These are phyloP conservation scores for Elmis aenea DNA, from an alignment of 2,888 invertebrate genomes.

Conservation along the genomic window DNA sequence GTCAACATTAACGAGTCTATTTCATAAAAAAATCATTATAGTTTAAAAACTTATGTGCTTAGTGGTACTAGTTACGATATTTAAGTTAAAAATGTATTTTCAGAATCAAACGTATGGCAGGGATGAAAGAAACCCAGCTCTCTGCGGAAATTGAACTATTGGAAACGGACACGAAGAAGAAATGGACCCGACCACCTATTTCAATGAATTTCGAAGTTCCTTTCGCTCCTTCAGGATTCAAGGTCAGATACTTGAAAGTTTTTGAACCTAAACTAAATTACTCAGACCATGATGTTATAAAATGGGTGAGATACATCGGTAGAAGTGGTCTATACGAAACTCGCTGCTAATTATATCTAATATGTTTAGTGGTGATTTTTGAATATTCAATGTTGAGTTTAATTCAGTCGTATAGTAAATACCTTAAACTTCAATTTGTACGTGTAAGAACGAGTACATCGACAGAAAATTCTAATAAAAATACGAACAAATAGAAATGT, in stretches of 20 bases:
- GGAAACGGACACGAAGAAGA: slow-evolving; percentile 98
- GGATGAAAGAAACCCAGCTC: slow-evolving; percentile 99
- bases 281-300: slow-evolving; percentile 99
- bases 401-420: too few relatives aligned
- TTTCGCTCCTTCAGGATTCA: slow-evolving; percentile 99
- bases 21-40: too few relatives aligned
- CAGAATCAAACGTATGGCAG: slow-evolving; percentile 88
- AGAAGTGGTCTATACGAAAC: slow-evolving; percentile 99
- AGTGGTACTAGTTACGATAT: too few relatives aligned
- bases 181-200: slow-evolving; percentile 99
- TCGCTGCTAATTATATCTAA: slow-evolving; percentile 93
- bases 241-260: slow-evolving; percentile 98
- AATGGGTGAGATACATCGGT: slow-evolving; percentile 99
- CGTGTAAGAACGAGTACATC: too few relatives aligned
- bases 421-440: too few relatives aligned
- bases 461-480: too few relatives aligned
- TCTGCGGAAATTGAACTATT: slow-evolving; percentile 98
- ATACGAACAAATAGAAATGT: too few relatives aligned
- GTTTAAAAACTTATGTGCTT: too few relatives aligned
- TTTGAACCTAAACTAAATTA: slow-evolving; percentile 99
- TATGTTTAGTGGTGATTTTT: background rate
- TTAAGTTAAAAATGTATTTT: too few relatives aligned
- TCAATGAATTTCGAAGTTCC: slow-evolving; percentile 99
- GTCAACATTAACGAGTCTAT: too few relatives aligned
- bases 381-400: background rate